Evolutionary conservation across 2,797 vertebrate species (phyloP), one percentile per base, ranked within the genome.

Genomic region (Myripristis murdjan): DNA sequence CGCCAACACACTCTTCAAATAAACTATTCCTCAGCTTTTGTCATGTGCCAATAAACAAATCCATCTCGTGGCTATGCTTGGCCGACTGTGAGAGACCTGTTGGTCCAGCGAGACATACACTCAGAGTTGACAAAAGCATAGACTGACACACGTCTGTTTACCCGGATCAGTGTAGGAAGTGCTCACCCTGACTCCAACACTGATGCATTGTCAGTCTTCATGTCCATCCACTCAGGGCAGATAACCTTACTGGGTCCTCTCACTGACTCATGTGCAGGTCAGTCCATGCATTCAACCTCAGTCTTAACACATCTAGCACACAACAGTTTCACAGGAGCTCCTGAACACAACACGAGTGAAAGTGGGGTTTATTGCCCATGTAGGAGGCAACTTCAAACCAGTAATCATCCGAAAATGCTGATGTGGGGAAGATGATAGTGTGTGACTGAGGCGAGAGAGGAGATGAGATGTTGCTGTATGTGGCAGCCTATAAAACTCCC

Each of bases 61-160:
- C 20, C 1, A 66, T 79, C 41, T 61, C 43, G 3, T 16, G 33
- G 62, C 22, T 18, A 31, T 14, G 59, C 70, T 41, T 5, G 8
- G 57, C 1, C 35, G 66, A 47, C 61, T 18, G 20, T 47, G 58
- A 64, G 57, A 37, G 82, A 90, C 83, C 83, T 88, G 83, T 83
- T 82, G 87, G 82, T 31, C 77, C 48, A 43, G 23, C 41, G 69
- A 33, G 46, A 39, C 70, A 65, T 28, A 57, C 69, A 64, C 64
- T 66, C 35, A 31, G 48, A 56, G 69, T 69, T 70, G 66, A 49
- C 64, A 33, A 48, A 70, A 54, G 31, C 41, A 54, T 9, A 10
- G 1, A 41, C 35, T 24, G 16, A 28, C 23, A 16, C 28, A 4
- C 28, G 20, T 20, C 20, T 20, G 20, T 20, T 20, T 20, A 20